These are phyloP conservation scores for Zaprionus capensis DNA, from an alignment of 1,140 invertebrate species.

Conservation along the genomic window DNA sequence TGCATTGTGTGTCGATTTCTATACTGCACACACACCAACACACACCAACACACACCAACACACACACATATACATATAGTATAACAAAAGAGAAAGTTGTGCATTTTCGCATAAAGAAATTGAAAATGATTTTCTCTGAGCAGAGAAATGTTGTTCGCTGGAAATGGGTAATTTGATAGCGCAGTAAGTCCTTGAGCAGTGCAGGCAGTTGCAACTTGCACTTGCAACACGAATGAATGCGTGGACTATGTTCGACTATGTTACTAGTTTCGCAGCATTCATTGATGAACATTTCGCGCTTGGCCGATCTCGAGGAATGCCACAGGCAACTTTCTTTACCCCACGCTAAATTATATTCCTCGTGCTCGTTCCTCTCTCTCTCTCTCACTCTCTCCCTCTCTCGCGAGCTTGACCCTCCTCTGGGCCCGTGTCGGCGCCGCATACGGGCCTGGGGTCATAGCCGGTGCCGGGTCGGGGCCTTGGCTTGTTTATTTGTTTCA, in stretches of 20 bases:
- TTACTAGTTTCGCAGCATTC: not conserved
- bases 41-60: too few species aligned
- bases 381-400: not conserved
- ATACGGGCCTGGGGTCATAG: not conserved
- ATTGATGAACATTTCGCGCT: not conserved
- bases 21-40: not conserved
- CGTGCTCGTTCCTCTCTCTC: not conserved
- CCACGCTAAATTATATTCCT: not conserved
- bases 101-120: not conserved
- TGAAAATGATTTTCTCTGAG: not conserved
- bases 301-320: not conserved
- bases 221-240: not conserved
- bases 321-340: not conserved
- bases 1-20: constrained; percentile 1
- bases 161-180: constrained; percentile 1
- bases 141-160: not conserved
- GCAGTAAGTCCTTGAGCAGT: not conserved
- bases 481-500: constrained; percentile 62
- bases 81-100: not conserved
- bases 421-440: not conserved
- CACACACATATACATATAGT: not conserved
- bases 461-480: not conserved
- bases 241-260: not conserved
- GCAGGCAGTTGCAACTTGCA: not conserved
- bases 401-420: not conserved